Conservation (phyloP, 2,797 vertebrate species). For the Decapterus maruadsi region DNA sequence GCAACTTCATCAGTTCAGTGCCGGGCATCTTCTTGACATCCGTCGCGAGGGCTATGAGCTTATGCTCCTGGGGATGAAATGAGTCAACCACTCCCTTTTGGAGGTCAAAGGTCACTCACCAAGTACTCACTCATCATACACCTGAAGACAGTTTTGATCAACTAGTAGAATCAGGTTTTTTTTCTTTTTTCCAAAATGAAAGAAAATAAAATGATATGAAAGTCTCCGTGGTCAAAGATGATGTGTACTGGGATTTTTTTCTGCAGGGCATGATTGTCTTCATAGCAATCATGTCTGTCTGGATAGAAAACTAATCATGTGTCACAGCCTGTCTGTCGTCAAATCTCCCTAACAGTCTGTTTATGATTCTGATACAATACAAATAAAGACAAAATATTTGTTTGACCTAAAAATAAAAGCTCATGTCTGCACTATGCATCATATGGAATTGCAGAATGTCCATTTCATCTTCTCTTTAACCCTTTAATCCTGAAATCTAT, state of each 20-base stretch:
- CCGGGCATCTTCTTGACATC: conserved; percentile 58
- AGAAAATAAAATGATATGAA: background rate
- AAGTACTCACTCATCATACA: conserved; percentile 45
- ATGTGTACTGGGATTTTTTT: background rate
- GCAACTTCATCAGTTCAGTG: conserved; percentile 74
- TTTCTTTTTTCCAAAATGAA: background rate
- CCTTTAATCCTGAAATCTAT: no score
- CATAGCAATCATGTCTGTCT: background rate
- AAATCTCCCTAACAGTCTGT: background rate
- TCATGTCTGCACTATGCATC: no score
- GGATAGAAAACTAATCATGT: background rate
- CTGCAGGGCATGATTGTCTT: background rate
- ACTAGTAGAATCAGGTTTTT: background rate
- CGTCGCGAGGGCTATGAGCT: conserved; percentile 46
- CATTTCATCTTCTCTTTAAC: no score
- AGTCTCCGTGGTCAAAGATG: background rate
- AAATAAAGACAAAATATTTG: no score
- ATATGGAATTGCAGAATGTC: no score
- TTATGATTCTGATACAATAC: background rate
- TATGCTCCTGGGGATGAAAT: conserved; percentile 80
- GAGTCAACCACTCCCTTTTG: conserved; percentile 85
- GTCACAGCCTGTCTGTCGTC: background rate
- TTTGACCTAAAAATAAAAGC: no score
- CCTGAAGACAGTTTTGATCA: conserved; percentile 46
- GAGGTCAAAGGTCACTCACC: conserved; percentile 85